phyloP scores from a whole-genome alignment of 2,888 invertebrate species.

The Ochropleura plecta region DNA sequence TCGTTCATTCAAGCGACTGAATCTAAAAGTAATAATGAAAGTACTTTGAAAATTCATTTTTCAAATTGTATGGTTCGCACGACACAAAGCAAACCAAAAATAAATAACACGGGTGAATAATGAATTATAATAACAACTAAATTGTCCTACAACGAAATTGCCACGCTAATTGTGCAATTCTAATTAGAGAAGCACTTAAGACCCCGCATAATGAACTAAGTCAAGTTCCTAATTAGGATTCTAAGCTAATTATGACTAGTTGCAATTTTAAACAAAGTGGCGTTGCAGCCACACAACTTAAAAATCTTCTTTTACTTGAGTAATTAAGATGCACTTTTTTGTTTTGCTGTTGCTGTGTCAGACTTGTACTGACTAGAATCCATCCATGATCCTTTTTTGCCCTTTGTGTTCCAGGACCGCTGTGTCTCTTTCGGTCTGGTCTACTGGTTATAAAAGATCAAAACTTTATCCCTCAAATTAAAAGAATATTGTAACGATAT shows the following conservation, averaged over 20 bases:
- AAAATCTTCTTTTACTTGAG: conserved; percentile 19
- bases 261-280: conserved; percentile 34
- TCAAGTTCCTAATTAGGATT: conserved; percentile 50
- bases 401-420: no score
- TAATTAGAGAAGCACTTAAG: conserved; percentile 45
- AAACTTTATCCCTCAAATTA: no score
- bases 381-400: no score
- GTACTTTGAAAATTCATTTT: no score
- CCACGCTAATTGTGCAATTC: conserved; percentile 34
- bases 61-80: no score
- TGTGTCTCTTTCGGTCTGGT: no score
- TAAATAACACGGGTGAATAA: neutral
- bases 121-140: neutral
- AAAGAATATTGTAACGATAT: no score
- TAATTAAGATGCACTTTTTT: conserved; percentile 15
- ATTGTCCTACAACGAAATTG: neutral
- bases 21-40: no score
- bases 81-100: neutral
- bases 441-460: no score
- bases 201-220: conserved; percentile 38
- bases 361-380: no score
- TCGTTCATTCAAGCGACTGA: no score
- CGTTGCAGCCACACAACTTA: conserved; percentile 7
- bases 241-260: conserved; percentile 52
- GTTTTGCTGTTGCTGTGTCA: no score